Evolutionary conservation across 1,140 invertebrate genomes (phyloP).

Genomic region (Solenopsis fugax): DNA sequence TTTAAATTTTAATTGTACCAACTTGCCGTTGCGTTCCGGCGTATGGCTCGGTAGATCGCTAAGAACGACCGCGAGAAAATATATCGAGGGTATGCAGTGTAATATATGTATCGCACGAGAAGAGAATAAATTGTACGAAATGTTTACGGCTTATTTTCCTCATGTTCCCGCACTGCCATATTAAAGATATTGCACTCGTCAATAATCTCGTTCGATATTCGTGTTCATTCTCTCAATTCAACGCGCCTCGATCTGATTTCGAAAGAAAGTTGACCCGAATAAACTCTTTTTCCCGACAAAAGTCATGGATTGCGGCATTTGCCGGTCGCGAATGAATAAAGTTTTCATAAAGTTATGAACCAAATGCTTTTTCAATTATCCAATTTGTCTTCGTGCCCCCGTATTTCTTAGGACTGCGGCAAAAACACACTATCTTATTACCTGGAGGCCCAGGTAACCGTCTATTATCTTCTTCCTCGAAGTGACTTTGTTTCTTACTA

Average conservation of each 20-base stretch:
- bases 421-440: constrained; percentile 14
- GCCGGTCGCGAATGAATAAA: constrained; percentile 37
- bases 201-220: constrained; percentile 31
- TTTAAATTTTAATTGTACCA: constrained; percentile 75
- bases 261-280: constrained; percentile 31
- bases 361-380: constrained; percentile 45
- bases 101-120: neutral
- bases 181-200: neutral
- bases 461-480: constrained; percentile 14
- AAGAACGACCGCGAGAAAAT: constrained; percentile 6
- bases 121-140: constrained; percentile 14
- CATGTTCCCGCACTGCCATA: no score
- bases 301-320: constrained; percentile 13
- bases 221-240: neutral
- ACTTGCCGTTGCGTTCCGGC: constrained; percentile 28
- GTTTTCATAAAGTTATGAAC: constrained; percentile 47
- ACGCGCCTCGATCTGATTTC: constrained; percentile 10
- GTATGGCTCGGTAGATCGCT: neutral
- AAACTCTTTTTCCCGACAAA: constrained; percentile 25
- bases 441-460: neutral
- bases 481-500: constrained; percentile 38
- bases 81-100: neutral
- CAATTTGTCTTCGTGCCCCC: constrained; percentile 23
- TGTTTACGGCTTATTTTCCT: neutral
- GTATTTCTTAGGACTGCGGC: neutral